Evolutionary conservation across 2,113 vertebrate genomes (phyloP).

Genomic region (Mesitornis unicolor): DNA sequence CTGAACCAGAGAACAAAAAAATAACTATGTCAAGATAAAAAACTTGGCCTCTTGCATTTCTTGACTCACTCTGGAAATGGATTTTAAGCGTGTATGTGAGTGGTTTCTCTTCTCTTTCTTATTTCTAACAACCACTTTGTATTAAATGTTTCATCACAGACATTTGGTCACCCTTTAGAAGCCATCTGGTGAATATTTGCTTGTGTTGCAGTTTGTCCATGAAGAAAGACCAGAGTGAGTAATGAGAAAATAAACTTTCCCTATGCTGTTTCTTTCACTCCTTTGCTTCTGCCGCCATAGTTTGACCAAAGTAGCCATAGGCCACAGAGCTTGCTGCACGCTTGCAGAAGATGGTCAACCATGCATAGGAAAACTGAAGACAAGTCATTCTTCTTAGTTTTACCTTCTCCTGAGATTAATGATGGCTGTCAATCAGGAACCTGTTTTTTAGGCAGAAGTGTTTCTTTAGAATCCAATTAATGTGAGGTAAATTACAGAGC

Average conservation of each 20-base stretch:
- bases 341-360: not conserved
- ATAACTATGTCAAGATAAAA: not conserved
- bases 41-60: not conserved
- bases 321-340: not conserved
- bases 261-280: not conserved
- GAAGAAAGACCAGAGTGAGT: not conserved
- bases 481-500: not conserved
- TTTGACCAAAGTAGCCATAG: not conserved
- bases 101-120: conserved; percentile 21
- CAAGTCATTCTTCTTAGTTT: not conserved
- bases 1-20: not conserved
- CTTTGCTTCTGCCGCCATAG: not conserved
- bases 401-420: not conserved
- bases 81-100: not conserved
- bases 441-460: not conserved
- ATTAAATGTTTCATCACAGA: not conserved
- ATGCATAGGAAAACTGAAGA: not conserved
- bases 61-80: not conserved
- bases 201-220: not conserved
- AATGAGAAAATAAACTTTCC: conserved; percentile 18
- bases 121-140: not conserved
- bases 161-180: not conserved
- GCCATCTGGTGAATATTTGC: not conserved
- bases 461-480: not conserved
- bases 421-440: not conserved